These are phyloP conservation scores for Himalopsyche anomala DNA, from an alignment of 2,888 invertebrate genomes.

Conservation along the genomic window DNA sequence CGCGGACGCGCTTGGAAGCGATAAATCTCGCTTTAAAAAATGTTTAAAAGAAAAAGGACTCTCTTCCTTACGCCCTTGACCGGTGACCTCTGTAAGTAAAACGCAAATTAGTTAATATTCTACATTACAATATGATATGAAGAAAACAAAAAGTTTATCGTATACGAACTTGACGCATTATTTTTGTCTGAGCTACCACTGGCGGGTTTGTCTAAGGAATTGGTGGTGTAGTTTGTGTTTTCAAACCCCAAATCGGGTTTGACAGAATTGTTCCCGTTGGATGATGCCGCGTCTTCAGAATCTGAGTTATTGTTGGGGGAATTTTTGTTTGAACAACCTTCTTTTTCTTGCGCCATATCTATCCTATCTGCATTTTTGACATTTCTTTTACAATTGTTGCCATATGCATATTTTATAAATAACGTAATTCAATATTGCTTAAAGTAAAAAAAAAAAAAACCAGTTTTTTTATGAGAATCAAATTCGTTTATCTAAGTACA, in stretches of 20 bases:
- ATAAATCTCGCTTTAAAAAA: conserved; percentile 83
- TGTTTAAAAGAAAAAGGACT: conserved; percentile 92
- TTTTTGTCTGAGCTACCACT: conserved; percentile 61
- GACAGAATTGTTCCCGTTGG: conserved; percentile 72
- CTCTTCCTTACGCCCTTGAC: conserved; percentile 79
- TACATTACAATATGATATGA: background rate
- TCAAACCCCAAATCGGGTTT: conserved; percentile 76
- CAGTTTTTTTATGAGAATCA: no score
- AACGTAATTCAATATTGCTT: conserved; percentile 10
- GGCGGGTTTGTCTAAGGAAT: conserved; percentile 63
- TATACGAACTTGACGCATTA: conserved; percentile 44
- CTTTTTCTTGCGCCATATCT: conserved; percentile 76
- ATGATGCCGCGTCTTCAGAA: conserved; percentile 71
- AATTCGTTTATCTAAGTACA: no score
- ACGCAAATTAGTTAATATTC: conserved; percentile 46
- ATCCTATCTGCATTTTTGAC: conserved; percentile 61
- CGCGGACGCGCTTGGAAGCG: conserved; percentile 76
- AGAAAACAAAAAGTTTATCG: conserved; percentile 30
- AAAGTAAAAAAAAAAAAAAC: background rate
- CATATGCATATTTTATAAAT: conserved; percentile 6
- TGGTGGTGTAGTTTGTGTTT: conserved; percentile 74
- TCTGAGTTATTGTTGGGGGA: conserved; percentile 70
- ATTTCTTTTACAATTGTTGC: conserved; percentile 48
- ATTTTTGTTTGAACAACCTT: conserved; percentile 76
- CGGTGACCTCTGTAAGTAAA: conserved; percentile 73